A percentile compares a stretch with the other conserved stretches of the same genome.
Conservation (phyloP, 2,797 vertebrate species). For the Gymnoscopelus microlampas region DNA sequence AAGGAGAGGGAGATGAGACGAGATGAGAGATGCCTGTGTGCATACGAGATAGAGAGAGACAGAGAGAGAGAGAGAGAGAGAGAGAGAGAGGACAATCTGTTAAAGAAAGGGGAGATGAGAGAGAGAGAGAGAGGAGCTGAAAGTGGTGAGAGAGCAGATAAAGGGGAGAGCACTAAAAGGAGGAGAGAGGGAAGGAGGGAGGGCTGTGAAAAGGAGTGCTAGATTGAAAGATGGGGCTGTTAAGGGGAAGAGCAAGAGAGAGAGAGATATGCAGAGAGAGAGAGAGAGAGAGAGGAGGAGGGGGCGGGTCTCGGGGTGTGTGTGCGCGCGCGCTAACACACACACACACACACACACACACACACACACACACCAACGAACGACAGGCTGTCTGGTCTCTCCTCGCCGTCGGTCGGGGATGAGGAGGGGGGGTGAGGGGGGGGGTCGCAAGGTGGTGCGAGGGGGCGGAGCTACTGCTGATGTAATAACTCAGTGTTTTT, state of each 20-base stretch:
- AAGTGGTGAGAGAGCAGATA: slow-evolving; percentile 38
- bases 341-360: no score
- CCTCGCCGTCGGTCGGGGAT: slow-evolving; percentile 14
- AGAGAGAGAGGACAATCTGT: neutral
- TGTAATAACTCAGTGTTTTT: no score
- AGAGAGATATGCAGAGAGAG: slow-evolving; percentile 38
- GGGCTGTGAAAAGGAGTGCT: slow-evolving; percentile 41
- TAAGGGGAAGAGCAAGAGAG: slow-evolving; percentile 32
- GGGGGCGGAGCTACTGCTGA: neutral
- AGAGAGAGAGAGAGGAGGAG: slow-evolving; percentile 2
- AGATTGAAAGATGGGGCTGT: slow-evolving; percentile 49
- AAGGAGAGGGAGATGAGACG: slow-evolving; percentile 41
- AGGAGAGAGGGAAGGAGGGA: slow-evolving; percentile 46
- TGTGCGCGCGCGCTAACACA: no score
- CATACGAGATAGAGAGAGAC: slow-evolving; percentile 3
- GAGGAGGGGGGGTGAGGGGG: slow-evolving; percentile 17
- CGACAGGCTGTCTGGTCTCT: no score
- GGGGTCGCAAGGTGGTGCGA: neutral
- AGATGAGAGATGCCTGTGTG: slow-evolving; percentile 40
- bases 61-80: slow-evolving; percentile 19
- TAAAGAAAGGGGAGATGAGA: neutral
- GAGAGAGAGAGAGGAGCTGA: slow-evolving; percentile 11
- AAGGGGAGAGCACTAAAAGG: slow-evolving; percentile 54
- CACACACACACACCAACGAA: no score
- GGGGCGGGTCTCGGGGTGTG: slow-evolving; percentile 4